Base-by-base conservation (phyloP, 2,113 vertebrate species). In the Scalopus aquaticus region DNA sequence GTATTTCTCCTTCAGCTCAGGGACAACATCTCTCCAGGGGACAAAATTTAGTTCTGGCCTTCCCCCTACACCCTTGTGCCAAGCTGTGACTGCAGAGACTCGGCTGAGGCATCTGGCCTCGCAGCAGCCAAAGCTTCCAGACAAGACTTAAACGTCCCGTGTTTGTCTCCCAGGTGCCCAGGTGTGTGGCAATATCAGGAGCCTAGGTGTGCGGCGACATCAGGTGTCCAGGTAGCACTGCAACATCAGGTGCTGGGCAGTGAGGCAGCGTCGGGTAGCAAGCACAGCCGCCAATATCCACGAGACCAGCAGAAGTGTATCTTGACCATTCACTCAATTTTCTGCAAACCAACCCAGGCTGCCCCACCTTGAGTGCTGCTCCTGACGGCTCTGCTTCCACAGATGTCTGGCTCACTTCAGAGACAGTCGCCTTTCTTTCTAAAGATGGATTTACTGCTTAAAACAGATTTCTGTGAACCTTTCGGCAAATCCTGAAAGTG, bases 81-180 rank as follows among this genome's bases (percentile, higher is more conserved):
- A 42, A 42, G 67, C 67, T 16, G 9, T 17, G 12, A 17, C 15
- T 58, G 81, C 24, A 58, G 65, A 5, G 20, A 77, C 6, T 5
- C 74, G 54, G 54, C 54, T 22, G 54, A 56, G 20, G 54, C 20
- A 2, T 56, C 54, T 56, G 54, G 54, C 20, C 5, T 56, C 5
- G 54, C 54, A 56, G 54, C 54, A 56, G 54, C 54, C 2, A 20
- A 56, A 7, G 54, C 54, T 56, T 56, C 54, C 54, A 56, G 54
- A 56, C 54, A 56, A 46, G 96, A 94, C 26, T 32, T 97, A 96
- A 98, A 91, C 0, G 0, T 90, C 95, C 95, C 88, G 78, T 85
- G 90, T 98, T 97, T 42, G 88, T 93, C 97, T 96, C 97, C 88
- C 96, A 98, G 96, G 96, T 94, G 77, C 97, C 88, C 96, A 98